Conservation (phyloP, 2,888 invertebrate species). For the Galerucella nymphaeae region DNA sequence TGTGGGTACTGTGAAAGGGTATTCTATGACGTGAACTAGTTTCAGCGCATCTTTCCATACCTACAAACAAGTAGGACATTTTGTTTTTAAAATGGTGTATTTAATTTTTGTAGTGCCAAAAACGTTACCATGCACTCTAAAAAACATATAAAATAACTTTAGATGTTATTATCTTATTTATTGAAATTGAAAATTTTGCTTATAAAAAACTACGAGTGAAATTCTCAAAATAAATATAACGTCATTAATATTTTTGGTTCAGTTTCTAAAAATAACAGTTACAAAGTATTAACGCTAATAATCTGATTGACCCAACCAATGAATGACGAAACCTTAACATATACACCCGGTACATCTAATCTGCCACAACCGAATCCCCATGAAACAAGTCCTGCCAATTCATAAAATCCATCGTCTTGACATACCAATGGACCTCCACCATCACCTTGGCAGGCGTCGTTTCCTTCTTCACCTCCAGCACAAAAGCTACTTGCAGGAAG, state of each 20-base stretch:
- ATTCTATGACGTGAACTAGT: too few relatives aligned
- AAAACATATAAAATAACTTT: too few relatives aligned
- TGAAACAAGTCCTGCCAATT: slow-evolving; percentile 91
- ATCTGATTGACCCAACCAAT: slow-evolving; percentile 98
- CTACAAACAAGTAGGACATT: too few relatives aligned
- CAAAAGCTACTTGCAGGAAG: slow-evolving; percentile 94
- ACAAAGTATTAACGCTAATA: slow-evolving; percentile 92
- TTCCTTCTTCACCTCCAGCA: slow-evolving; percentile 92
- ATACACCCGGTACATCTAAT: slow-evolving; percentile 94
- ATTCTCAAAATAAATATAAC: slow-evolving; percentile 41
- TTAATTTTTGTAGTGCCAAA: too few relatives aligned
- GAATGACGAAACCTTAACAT: slow-evolving; percentile 94
- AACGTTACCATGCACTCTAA: too few relatives aligned
- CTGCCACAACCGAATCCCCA: slow-evolving; percentile 97
- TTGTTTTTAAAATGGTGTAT: too few relatives aligned
- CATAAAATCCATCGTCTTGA: slow-evolving; percentile 92
- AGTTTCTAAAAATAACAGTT: slow-evolving; percentile 54
- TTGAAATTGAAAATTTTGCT: neutral
- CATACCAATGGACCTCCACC: slow-evolving; percentile 95
- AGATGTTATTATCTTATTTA: neutral
- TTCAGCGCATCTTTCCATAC: too few relatives aligned
- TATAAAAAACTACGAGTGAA: slow-evolving; percentile 28
- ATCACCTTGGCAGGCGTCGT: slow-evolving; percentile 96
- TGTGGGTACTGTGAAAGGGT: too few relatives aligned
- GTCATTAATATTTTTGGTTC: slow-evolving; percentile 45